phyloP scores from a whole-genome alignment of 2,113 vertebrate species.

The Crotophaga sulcirostris region DNA sequence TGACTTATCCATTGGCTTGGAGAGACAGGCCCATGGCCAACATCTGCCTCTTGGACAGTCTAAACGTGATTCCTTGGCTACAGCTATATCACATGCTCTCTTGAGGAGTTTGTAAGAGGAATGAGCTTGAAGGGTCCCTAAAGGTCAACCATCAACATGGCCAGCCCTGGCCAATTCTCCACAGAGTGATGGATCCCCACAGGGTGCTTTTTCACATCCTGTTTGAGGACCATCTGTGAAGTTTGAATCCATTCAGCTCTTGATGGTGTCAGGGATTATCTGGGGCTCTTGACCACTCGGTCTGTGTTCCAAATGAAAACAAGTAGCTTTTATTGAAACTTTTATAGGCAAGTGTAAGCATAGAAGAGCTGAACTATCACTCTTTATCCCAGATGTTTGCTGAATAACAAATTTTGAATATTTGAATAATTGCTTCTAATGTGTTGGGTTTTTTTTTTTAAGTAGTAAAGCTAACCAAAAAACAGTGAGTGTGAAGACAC shows the following conservation, averaged over 20 bases:
- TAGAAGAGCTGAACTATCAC: not conserved
- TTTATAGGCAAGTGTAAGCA: not conserved
- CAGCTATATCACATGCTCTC: not conserved
- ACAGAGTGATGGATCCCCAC: not conserved
- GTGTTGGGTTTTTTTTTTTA: not conserved
- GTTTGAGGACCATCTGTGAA: not conserved
- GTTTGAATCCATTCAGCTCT: not conserved
- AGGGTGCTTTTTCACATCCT: not conserved
- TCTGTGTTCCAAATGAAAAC: not conserved
- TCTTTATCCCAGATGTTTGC: too few relatives aligned
- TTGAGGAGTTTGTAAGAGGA: not conserved
- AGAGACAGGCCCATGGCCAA: fast-evolving
- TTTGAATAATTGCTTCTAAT: not conserved
- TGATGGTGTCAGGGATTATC: not conserved
- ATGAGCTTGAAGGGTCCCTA: not conserved
- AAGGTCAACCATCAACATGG: not conserved
- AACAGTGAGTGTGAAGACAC: not conserved
- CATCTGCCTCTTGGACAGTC: not conserved
- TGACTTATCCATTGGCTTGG: not conserved
- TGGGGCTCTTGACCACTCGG: not conserved
- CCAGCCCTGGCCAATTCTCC: not conserved
- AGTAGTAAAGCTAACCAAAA: not conserved
- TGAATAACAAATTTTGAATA: too few relatives aligned
- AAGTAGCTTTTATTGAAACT: not conserved
- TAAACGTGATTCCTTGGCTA: not conserved